Base-by-base conservation (phyloP, 2,888 invertebrate species). In the Hydrotaea diabolus region DNA sequence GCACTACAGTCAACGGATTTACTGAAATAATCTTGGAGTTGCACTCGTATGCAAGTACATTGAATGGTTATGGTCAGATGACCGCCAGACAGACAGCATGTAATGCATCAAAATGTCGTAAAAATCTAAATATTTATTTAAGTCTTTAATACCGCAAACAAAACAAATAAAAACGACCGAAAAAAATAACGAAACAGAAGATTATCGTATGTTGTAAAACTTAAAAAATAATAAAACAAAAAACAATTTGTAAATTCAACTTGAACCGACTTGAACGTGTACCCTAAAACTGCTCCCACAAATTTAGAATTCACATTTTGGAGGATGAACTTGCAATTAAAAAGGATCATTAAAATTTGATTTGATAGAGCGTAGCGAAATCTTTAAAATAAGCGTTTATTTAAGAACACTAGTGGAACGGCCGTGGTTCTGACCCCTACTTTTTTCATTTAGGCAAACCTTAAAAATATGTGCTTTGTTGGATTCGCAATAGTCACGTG, bases 51-150 rank as follows among this genome's bases (percentile, higher is more conserved):
- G 17, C 11, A 19, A 39, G 66, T 43, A 64, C 17, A 43, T 39
- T 49, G 62, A 19, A 17, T 57, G 57, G 26, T 73, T 73, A 74
- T 77, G 82, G 77, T 77, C 81, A 81, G 19, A 53, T 21, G 19
- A 55, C 36, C 9, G 36, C 17, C 36, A 43, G 39, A 43, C 66
- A 57, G 77, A 83, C 72, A 83, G 76, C 73, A 72, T 69, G 83
- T 77, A 83, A 83, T 83, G 72, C 79, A 83, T 83, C 79, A 83
- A 83, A 83, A 43, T 83, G 83, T 83, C 83, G 79, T 83, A 79
- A 83, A 77, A 73, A 73, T 73, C 73, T 73, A 73, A 73, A 73
- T 73, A 73, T 73, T 73, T 73, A 73, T 73, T 73, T 73, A 73
- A 73, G 73, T 39, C 13, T 57, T 57, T 13, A 73, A 73, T 17